Percentiles rank a stretch among this genome's conserved stretches.
These are phyloP conservation scores for Patiria pectinifera DNA, from an alignment of 53 echinoderm and acorn worm genomes.

Conservation along the genomic window DNA sequence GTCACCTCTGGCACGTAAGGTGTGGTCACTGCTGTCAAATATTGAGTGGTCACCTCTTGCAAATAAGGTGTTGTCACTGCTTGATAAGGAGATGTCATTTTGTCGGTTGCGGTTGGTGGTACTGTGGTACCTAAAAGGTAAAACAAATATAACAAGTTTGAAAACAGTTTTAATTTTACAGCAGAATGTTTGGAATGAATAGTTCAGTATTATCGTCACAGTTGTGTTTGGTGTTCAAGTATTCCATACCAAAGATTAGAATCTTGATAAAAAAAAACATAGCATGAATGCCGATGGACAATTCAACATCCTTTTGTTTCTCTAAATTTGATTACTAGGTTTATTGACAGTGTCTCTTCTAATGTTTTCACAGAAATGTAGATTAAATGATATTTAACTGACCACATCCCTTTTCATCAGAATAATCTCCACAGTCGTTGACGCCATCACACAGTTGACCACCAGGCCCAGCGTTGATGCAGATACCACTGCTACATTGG, in stretches of 20 bases:
- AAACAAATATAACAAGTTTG: neutral
- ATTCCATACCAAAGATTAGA: too few species aligned
- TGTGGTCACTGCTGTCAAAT: slow-evolving; percentile 17
- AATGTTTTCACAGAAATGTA: neutral
- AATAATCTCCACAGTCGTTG: slow-evolving; percentile 82
- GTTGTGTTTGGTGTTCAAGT: too few species aligned
- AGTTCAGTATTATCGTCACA: too few species aligned
- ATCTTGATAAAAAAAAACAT: too few species aligned
- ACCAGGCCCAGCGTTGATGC: slow-evolving; percentile 69
- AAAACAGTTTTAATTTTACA: too few species aligned
- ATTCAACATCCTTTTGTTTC: too few species aligned
- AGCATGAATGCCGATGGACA: too few species aligned
- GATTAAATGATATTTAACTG: slow-evolving; percentile 20
- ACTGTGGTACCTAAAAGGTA: slow-evolving; percentile 40
- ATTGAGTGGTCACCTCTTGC: slow-evolving; percentile 34
- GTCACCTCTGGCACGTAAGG: neutral
- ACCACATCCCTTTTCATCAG: slow-evolving; percentile 92
- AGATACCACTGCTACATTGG: slow-evolving; percentile 80
- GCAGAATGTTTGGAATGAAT: too few species aligned
- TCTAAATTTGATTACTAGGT: too few species aligned
- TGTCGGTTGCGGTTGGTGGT: slow-evolving; percentile 18
- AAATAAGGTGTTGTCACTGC: slow-evolving; percentile 49
- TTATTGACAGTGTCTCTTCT: too few species aligned
- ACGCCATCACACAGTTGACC: slow-evolving; percentile 81
- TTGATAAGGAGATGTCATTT: slow-evolving; percentile 23